These are phyloP conservation scores for Chrysoperla carnea DNA, from an alignment of 1,140 invertebrate species.

Conservation along the genomic window DNA sequence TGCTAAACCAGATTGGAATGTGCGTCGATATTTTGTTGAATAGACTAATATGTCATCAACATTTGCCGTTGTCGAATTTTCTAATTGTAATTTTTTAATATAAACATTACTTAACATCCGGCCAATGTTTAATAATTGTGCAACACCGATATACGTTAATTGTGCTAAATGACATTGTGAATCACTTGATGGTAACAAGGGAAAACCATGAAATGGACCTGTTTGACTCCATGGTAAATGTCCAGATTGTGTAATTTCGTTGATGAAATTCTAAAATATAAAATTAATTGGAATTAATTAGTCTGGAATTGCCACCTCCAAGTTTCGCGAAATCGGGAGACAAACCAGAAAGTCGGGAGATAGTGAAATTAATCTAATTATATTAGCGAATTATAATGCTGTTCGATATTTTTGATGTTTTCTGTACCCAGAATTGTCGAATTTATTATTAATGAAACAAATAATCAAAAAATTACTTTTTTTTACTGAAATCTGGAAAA, in stretches of 20 bases:
- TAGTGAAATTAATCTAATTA: too few species aligned
- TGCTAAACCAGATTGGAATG: constrained; percentile 74
- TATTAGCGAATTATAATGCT: too few species aligned
- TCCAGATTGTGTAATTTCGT: constrained; percentile 33
- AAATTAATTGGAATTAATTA: too few species aligned
- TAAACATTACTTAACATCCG: constrained; percentile 51
- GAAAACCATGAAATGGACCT: constrained; percentile 69
- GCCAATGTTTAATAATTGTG: constrained; percentile 63
- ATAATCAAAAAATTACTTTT: too few species aligned
- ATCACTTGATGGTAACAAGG: constrained; percentile 41
- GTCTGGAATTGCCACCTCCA: too few species aligned
- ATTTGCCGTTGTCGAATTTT: constrained; percentile 15
- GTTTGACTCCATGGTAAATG: constrained; percentile 53
- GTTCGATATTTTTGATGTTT: too few species aligned
- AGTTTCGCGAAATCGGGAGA: too few species aligned
- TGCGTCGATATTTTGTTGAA: constrained; percentile 69
- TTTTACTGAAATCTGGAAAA: too few species aligned
- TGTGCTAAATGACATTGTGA: constrained; percentile 46
- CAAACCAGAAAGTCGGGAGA: too few species aligned
- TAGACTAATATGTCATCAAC: constrained; percentile 48
- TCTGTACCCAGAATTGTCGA: too few species aligned
- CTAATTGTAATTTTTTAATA: constrained; percentile 14
- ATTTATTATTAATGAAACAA: too few species aligned
- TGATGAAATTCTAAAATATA: constrained; percentile 31
- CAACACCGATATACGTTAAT: constrained; percentile 41